Conservation (phyloP, 2,113 vertebrate genomes). For the Sula dactylatra region DNA sequence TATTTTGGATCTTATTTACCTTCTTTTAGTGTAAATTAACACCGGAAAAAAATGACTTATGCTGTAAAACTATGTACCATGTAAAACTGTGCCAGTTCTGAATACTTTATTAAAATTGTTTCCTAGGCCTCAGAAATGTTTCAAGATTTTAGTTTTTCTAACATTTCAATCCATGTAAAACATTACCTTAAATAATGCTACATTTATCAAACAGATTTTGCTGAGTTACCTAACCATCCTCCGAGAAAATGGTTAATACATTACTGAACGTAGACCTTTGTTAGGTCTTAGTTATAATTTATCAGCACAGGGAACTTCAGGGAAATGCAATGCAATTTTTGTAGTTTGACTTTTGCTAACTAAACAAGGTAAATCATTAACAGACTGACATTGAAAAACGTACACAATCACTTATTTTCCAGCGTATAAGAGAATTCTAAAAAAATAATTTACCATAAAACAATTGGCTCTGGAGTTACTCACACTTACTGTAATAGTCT, state of each 20-base stretch:
- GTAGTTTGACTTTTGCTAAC: not conserved
- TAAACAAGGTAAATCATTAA: slow-evolving; percentile 47
- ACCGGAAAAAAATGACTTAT: not conserved
- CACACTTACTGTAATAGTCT: not conserved
- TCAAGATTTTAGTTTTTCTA: not conserved
- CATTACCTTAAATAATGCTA: not conserved
- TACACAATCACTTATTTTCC: not conserved
- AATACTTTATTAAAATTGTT: not conserved
- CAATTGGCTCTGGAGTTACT: not conserved
- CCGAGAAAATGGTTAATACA: not conserved
- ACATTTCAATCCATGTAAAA: not conserved
- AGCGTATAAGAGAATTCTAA: not conserved
- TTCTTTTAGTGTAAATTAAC: not conserved
- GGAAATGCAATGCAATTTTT: not conserved
- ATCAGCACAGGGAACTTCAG: not conserved
- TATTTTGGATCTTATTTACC: not conserved
- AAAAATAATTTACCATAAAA: not conserved
- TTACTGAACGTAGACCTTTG: not conserved
- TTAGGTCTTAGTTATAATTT: not conserved
- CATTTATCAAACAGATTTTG: not conserved
- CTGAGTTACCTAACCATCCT: not conserved
- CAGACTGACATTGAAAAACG: not conserved
- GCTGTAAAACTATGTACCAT: not conserved
- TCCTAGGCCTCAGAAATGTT: not conserved
- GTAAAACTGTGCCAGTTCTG: not conserved